Conservation (phyloP, 2,888 invertebrate species). For the Parnassius glacialis region DNA sequence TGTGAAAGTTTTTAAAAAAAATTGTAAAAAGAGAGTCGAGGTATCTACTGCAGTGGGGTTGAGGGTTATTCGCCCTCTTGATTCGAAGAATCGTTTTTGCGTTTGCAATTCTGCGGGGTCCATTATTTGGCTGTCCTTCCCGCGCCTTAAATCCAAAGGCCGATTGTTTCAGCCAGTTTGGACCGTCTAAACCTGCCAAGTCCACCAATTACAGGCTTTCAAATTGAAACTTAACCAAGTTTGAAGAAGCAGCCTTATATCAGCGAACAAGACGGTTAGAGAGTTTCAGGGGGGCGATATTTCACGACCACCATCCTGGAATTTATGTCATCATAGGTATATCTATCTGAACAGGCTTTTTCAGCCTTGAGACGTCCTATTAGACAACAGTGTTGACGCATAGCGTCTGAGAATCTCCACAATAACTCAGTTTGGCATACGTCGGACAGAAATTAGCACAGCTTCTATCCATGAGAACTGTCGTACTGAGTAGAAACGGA, state of each 20-base stretch:
- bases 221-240: conserved; percentile 6
- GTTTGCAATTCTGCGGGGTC: conserved; percentile 21
- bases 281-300: conserved; percentile 12
- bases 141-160: conserved; percentile 2
- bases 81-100: conserved; percentile 23
- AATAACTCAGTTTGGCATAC: conserved; percentile 26
- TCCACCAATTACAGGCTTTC: conserved; percentile 1
- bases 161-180: conserved; percentile 14
- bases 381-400: conserved; percentile 18
- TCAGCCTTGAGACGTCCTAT: conserved; percentile 1
- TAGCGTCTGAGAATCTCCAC: conserved; percentile 28
- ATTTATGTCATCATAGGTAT: conserved; percentile 5
- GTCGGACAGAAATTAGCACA: conserved; percentile 40
- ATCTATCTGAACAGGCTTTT: not conserved
- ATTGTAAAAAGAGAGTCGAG: conserved; percentile 50
- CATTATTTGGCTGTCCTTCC: conserved; percentile 10
- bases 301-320: not conserved
- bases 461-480: conserved; percentile 49
- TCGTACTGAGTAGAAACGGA: conserved; percentile 62
- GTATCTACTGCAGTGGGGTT: conserved; percentile 55
- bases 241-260: not conserved
- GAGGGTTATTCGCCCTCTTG: conserved; percentile 33
- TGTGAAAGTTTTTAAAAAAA: too few species aligned
- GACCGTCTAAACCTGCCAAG: conserved; percentile 17
- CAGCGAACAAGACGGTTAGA: conserved; percentile 5